Conservation (phyloP, 2,888 invertebrate genomes). For the Caenorhabditis macrosperma region DNA sequence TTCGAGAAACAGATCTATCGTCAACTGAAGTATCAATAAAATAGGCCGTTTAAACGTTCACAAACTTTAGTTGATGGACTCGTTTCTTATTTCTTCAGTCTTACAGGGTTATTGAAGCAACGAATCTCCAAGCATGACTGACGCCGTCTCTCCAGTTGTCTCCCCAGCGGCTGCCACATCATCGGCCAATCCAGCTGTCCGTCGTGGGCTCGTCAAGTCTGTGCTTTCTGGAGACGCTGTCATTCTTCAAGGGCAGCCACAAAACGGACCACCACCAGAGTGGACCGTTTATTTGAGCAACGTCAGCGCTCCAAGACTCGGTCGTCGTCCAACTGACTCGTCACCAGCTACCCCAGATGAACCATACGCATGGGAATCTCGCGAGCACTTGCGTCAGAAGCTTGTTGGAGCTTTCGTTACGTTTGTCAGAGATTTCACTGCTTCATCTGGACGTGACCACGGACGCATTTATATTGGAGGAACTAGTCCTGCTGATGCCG, state of each 20-base stretch:
- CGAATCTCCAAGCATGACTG: conserved; percentile 48
- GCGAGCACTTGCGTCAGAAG: conserved; percentile 94
- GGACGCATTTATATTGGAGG: conserved; percentile 83
- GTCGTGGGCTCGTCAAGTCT: conserved; percentile 81
- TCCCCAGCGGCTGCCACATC: conserved; percentile 35
- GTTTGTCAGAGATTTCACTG: conserved; percentile 88
- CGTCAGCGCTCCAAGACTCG: conserved; percentile 93
- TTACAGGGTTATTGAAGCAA: conserved; percentile 47
- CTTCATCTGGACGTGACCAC: conserved; percentile 90
- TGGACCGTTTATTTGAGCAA: conserved; percentile 92
- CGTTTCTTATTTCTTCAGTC: background rate
- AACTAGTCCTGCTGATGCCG: conserved; percentile 84
- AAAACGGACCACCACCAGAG: conserved; percentile 88
- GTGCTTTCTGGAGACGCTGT: conserved; percentile 96
- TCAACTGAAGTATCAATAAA: background rate
- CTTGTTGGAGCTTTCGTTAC: conserved; percentile 87
- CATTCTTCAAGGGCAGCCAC: conserved; percentile 88
- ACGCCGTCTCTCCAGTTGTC: conserved; percentile 21
- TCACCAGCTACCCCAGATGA: conserved; percentile 75
- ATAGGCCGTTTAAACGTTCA: background rate
- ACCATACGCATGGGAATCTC: conserved; percentile 97
- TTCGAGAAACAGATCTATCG: background rate
- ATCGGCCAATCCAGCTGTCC: conserved; percentile 48
- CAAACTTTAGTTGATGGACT: too few relatives aligned
- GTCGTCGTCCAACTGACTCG: conserved; percentile 85